A percentile compares a stretch with the other conserved stretches of the same genome.
These are phyloP conservation scores for Telmatochromis bifrenatus DNA, from an alignment of 2,113 vertebrate species.

Conservation along the genomic window DNA sequence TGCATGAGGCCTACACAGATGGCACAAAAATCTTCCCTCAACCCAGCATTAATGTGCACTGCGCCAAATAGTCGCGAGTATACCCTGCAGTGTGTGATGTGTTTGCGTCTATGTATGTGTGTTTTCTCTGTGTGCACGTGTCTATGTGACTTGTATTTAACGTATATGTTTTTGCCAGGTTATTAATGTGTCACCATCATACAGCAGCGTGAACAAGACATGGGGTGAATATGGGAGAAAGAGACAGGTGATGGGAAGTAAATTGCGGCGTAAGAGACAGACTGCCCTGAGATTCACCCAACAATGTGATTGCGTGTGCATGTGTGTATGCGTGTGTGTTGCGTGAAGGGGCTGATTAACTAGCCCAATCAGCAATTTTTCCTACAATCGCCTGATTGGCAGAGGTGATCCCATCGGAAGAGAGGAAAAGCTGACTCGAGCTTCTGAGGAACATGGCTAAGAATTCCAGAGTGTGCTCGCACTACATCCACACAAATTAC, in stretches of 20 bases:
- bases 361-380: constrained; percentile 35
- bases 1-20: not conserved
- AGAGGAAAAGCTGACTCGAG: constrained; percentile 18
- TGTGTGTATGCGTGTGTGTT: not conserved
- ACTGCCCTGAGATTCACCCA: not conserved
- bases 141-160: not conserved
- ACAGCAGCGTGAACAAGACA: not conserved
- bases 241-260: not conserved
- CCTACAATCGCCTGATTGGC: constrained; percentile 1
- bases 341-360: constrained; percentile 18
- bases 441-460: not conserved
- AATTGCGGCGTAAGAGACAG: not conserved
- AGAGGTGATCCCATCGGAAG: constrained; percentile 4
- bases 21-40: not conserved
- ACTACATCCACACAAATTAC: not conserved
- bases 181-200: not conserved
- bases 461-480: not conserved
- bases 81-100: not conserved
- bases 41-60: not conserved
- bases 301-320: not conserved
- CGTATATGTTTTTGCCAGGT: not conserved
- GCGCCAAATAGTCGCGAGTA: not conserved
- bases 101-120: not conserved
- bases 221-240: not conserved
- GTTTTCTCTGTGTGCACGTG: not conserved